These are phyloP conservation scores for Ophthalmolycus amberensis DNA, from an alignment of 2,113 vertebrate genomes.

Conservation along the genomic window DNA sequence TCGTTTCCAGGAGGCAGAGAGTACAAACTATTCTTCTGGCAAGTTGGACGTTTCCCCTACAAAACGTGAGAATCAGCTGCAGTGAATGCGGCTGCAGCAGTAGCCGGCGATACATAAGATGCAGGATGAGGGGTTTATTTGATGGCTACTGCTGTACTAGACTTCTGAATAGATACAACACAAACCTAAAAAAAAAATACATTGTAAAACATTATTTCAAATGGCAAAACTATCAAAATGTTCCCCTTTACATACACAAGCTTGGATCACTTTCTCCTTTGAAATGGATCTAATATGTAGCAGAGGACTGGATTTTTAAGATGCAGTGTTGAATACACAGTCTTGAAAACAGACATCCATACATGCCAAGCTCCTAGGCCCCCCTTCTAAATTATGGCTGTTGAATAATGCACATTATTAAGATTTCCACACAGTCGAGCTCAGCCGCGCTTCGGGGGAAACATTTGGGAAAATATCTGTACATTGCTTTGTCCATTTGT, in stretches of 20 bases:
- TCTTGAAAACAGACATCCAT: slow-evolving; percentile 41
- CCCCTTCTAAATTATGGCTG: slow-evolving; percentile 63
- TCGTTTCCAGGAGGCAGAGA: slow-evolving; percentile 22
- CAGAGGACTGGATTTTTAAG: slow-evolving; percentile 28
- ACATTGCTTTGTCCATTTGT: slow-evolving; percentile 50
- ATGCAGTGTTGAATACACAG: slow-evolving; percentile 36
- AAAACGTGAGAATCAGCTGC: slow-evolving; percentile 7
- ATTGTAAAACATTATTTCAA: slow-evolving; percentile 41
- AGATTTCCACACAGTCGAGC: slow-evolving; percentile 1
- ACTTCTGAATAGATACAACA: slow-evolving; percentile 25
- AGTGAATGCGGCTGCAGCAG: slow-evolving; percentile 1
- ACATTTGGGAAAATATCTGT: slow-evolving; percentile 30
- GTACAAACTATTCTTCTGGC: slow-evolving; percentile 12
- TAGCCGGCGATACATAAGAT: not conserved
- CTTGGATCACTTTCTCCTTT: slow-evolving; percentile 17
- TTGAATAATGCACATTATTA: slow-evolving; percentile 58
- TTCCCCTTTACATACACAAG: slow-evolving; percentile 10
- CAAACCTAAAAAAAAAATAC: slow-evolving; percentile 37
- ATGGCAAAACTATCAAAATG: slow-evolving; percentile 42
- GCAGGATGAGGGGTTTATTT: slow-evolving; percentile 7
- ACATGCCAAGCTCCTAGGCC: slow-evolving; percentile 34
- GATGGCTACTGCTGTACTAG: slow-evolving; percentile 19
- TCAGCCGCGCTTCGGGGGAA: slow-evolving; percentile 15
- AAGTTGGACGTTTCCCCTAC: slow-evolving; percentile 15
- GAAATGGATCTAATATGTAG: slow-evolving; percentile 23